Base-by-base conservation (phyloP, 2,888 invertebrate genomes). In the Morpho achilles region DNA sequence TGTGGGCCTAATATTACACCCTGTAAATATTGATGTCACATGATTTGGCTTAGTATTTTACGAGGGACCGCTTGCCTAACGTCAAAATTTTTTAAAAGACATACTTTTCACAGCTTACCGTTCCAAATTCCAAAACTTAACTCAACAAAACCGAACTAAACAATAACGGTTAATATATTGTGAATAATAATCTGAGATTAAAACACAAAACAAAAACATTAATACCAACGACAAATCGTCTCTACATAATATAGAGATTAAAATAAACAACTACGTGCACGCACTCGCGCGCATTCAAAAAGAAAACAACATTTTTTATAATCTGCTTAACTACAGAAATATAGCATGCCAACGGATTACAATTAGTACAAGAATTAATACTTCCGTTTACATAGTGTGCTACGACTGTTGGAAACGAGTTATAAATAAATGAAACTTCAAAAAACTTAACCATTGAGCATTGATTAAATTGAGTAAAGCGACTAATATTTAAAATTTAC, bases 261-360 rank as follows among this genome's bases (percentile, higher is more conserved):
- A 39, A 40, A 51, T 42, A 48, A 48, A 40, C 40, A n/a, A 50
- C 23, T 47, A 40, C 53, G 22, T n/a, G 44, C 42, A 51, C 51
- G 51, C 23, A 51, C 50, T 51, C 54, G 51, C n/a, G 50, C 42
- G 43, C 47, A 44, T 42, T 55, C n/a, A 53, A 9, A 44, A n/a
- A 22, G 23, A 53, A 16, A 43, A 22, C 46, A 40, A 22, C 8
- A 16, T 54, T 50, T 42, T 41, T 23, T 43, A 55, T 59, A 55
- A 59, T 59, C 59, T 55, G 51, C 54, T 59, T 59, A 59, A 50
- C 53, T 9, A 55, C 50, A 54, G 51, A 53, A 54, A 50, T 59
- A 50, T 50, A 32, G 42, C 39, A 49, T 44, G 9, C 16, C 16
- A 39, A 50, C 42, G 50, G 47, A 57, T 57, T 57, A 57, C 47